Evolutionary conservation across 2,113 vertebrate species (phyloP), one percentile per base, ranked within the genome.

Genomic region (Hiodon tergisus): DNA sequence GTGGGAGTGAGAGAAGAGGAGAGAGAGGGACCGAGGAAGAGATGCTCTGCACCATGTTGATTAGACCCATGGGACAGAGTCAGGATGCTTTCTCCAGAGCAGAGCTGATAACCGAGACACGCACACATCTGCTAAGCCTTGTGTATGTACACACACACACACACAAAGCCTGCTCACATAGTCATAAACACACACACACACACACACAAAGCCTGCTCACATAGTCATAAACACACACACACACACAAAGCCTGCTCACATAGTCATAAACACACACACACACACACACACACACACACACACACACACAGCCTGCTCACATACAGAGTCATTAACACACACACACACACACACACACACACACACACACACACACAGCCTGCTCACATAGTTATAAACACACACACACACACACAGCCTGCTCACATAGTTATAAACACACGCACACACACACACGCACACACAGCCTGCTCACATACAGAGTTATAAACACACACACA

Each of bases 21-120:
- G 73, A 57, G 31, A 76, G 73, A 71, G 17, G 17, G 58, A 50
- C 16, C 53, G 7, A 63, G 13, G 46, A 48, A 63, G 59, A 53
- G 60, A 65, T 77, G 73, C 74, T 74, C 84, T 87, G 89, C 4
- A 67, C 72, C 4, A 80, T 50, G 67, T 68, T 86, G 89, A 91
- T 91, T 91, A 91, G 80, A 31, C 84, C 80, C 78, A 59, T 53
- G 82, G 82, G 85, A 87, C 78, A 66, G 69, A 73, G 76, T 31
- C 73, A 80, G 85, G 80, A 81, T 65, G 51, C 69, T 58, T 16
- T 61, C 66, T 72, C 76, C n/a, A 65, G 61, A 63, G 81, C 77
- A 65, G 58, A 66, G 82, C 78, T 71, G 81, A 86, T 83, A 88
- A 31, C 14, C 52, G 13, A 53, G 53, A 72, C 48, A 59, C 70